Conservation (phyloP, 2,888 invertebrate genomes). For the Plutella xylostella region DNA sequence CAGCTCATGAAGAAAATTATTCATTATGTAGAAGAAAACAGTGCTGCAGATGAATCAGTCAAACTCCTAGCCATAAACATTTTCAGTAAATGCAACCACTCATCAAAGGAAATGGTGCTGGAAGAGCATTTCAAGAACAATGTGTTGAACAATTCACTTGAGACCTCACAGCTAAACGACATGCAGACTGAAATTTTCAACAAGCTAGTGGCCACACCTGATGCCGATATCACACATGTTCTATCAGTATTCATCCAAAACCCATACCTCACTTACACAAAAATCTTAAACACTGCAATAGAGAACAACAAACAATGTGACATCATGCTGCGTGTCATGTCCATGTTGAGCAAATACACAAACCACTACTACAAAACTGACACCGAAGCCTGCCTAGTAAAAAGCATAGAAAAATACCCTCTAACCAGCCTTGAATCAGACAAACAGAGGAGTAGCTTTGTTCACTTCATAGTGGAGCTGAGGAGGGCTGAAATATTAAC, state of each 20-base stretch:
- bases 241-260: constrained; percentile 46
- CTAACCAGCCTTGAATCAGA: constrained; percentile 29
- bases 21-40: constrained; percentile 22
- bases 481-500: constrained; percentile 34
- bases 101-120: constrained; percentile 33
- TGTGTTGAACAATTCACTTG: constrained; percentile 29
- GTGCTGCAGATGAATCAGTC: constrained; percentile 25
- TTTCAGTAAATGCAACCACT: constrained; percentile 32
- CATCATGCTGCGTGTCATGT: constrained; percentile 44
- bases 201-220: constrained; percentile 35
- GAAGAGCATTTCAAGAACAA: constrained; percentile 34
- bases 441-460: constrained; percentile 31
- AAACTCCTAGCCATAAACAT: constrained; percentile 31
- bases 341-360: constrained; percentile 34
- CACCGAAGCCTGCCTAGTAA: constrained; percentile 41
- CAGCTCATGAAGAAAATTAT: constrained; percentile 31
- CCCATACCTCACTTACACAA: constrained; percentile 37
- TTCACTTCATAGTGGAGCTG: constrained; percentile 37
- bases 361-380: constrained; percentile 42
- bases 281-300: constrained; percentile 39
- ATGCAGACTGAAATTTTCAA: constrained; percentile 46
- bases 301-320: constrained; percentile 40
- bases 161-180: constrained; percentile 28
- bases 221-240: constrained; percentile 35
- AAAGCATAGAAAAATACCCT: constrained; percentile 30